phyloP scores from a whole-genome alignment of 2,888 invertebrate species.

The Ophioninae sp. region DNA sequence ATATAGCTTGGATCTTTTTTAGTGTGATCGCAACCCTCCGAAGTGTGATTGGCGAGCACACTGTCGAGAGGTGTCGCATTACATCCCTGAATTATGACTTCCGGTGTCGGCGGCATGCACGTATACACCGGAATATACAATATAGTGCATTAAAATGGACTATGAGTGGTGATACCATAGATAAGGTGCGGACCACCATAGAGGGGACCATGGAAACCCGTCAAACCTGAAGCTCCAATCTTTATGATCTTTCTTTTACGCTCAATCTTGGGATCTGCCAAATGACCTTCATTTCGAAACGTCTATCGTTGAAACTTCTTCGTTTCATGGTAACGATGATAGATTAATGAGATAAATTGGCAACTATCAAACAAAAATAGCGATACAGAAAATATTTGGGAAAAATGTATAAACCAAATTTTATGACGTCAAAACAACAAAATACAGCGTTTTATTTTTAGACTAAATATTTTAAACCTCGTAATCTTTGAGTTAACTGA shows the following conservation, averaged over 20 bases:
- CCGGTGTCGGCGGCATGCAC: slow-evolving; percentile 19
- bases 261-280: background rate
- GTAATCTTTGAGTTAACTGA: too few species aligned
- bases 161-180: background rate
- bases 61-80: slow-evolving; percentile 53
- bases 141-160: background rate
- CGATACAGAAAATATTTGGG: too few species aligned
- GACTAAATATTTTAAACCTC: too few species aligned
- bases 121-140: slow-evolving; percentile 2
- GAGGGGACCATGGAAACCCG: background rate
- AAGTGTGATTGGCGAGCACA: slow-evolving; percentile 42
- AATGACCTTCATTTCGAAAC: too few species aligned
- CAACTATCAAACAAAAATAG: too few species aligned
- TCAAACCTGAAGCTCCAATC: background rate
- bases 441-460: too few species aligned
- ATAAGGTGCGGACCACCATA: background rate
- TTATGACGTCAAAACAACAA: too few species aligned
- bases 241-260: background rate
- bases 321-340: too few species aligned
- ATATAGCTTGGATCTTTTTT: background rate
- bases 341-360: too few species aligned
- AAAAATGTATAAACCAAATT: too few species aligned
- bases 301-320: too few species aligned
- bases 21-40: background rate
- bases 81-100: slow-evolving; percentile 50